These are phyloP conservation scores for Yponomeuta malinellus DNA, from an alignment of 2,888 invertebrate genomes.

Conservation along the genomic window DNA sequence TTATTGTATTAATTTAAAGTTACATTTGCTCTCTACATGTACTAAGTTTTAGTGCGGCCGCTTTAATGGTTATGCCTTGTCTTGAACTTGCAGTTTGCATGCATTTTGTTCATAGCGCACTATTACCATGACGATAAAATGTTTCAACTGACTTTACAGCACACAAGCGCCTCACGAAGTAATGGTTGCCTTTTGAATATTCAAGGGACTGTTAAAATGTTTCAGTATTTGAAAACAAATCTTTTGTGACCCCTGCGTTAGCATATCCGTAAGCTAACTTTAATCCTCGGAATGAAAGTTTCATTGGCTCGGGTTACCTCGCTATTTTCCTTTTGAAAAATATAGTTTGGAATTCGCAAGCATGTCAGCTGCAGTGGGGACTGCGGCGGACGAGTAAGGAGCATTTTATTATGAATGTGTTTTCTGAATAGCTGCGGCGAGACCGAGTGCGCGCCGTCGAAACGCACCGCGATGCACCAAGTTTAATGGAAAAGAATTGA, in stretches of 20 bases:
- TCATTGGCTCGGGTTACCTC: conserved; percentile 55
- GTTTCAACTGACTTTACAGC: conserved; percentile 8
- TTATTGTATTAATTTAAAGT: conserved; percentile 13
- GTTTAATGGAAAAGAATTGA: conserved; percentile 76
- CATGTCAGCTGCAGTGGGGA: conserved; percentile 65
- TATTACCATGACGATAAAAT: conserved; percentile 1
- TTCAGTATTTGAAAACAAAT: conserved; percentile 11
- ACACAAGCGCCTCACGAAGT: not conserved
- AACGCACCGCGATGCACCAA: conserved; percentile 71
- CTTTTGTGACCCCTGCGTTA: not conserved
- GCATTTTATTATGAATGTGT: conserved; percentile 75
- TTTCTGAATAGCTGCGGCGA: conserved; percentile 55
- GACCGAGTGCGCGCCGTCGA: conserved; percentile 36
- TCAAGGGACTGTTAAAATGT: conserved; percentile 7
- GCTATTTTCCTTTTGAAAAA: conserved; percentile 43
- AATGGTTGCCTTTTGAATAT: not conserved
- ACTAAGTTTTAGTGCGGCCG: conserved; percentile 7
- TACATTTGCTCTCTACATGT: not conserved
- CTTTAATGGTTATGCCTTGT: conserved; percentile 10
- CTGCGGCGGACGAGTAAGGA: conserved; percentile 62
- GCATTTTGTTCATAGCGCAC: conserved; percentile 7
- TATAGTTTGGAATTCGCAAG: conserved; percentile 65
- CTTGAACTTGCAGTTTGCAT: conserved; percentile 14
- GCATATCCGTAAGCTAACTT: conserved; percentile 23
- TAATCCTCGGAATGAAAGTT: conserved; percentile 47